A percentile compares a stretch with the other conserved stretches of the same genome.
Conservation (phyloP, 37 sponge, comb jelly and placozoan species). For the Spongilla lacustris region DNA sequence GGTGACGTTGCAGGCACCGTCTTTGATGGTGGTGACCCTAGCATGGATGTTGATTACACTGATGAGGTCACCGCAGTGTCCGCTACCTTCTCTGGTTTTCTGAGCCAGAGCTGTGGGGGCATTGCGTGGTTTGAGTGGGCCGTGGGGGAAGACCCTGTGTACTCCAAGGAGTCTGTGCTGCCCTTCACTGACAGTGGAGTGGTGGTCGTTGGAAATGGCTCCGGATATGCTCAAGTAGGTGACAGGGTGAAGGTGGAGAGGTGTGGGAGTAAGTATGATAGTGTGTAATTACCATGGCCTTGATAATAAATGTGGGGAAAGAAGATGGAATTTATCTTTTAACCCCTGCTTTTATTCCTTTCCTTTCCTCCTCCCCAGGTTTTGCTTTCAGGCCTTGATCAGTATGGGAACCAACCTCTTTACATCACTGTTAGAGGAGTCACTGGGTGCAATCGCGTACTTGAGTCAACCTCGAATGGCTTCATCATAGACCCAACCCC, state of each 20-base stretch:
- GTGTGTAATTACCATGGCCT: too few species aligned
- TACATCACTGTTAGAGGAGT: conserved; percentile 69
- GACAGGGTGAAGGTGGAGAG: not conserved
- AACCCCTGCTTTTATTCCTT: not conserved
- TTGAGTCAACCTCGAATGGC: conserved; percentile 81
- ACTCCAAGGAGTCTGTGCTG: conserved; percentile 33
- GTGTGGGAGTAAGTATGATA: not conserved
- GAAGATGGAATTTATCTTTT: too few species aligned
- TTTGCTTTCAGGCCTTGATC: conserved; percentile 35
- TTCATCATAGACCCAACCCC: conserved; percentile 74
- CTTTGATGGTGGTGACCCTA: conserved; percentile 67
- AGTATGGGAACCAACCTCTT: conserved; percentile 14
- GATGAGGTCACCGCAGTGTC: conserved; percentile 64
- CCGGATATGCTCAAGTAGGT: conserved; percentile 64
- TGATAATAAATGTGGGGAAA: too few species aligned
- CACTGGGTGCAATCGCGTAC: conserved; percentile 56
- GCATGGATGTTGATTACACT: conserved; percentile 66
- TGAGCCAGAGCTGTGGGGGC: conserved; percentile 70
- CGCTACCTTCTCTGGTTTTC: conserved; percentile 72
- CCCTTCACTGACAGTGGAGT: conserved; percentile 69
- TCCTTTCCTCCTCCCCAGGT: conserved; percentile 1
- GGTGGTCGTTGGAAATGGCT: conserved; percentile 21
- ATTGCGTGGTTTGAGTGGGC: conserved; percentile 74
- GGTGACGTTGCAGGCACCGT: conserved; percentile 71
- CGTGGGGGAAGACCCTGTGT: conserved; percentile 45